Evolutionary conservation across 1,140 invertebrate genomes (phyloP).

Genomic region (Vanessa tameamea): DNA sequence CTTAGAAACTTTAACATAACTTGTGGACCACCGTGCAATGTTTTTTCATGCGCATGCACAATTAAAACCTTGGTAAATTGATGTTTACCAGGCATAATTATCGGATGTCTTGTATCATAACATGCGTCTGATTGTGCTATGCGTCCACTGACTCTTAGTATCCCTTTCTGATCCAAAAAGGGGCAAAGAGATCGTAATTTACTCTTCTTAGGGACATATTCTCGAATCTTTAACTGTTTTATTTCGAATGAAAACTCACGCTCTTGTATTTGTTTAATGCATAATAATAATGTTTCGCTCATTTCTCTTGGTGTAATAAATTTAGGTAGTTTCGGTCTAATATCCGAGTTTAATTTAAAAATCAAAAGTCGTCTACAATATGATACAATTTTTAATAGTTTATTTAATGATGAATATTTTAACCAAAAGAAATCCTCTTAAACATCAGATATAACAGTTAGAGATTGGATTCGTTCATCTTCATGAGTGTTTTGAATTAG

Average conservation of each 20-base stretch:
- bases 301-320: neutral
- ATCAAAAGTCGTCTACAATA: conserved; percentile 41
- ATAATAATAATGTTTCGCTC: neutral
- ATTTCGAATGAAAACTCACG: conserved; percentile 24
- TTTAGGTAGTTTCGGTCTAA: conserved; percentile 18
- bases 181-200: conserved; percentile 19
- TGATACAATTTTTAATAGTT: conserved; percentile 13
- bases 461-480: conserved; percentile 30
- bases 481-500: conserved; percentile 26
- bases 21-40: conserved; percentile 21
- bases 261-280: conserved; percentile 27
- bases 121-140: conserved; percentile 5
- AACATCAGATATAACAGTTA: neutral
- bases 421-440: conserved; percentile 28
- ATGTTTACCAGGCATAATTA: conserved; percentile 21
- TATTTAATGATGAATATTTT: conserved; percentile 40
- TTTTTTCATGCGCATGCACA: conserved; percentile 13
- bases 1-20: conserved; percentile 14
- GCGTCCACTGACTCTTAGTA: conserved; percentile 32
- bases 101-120: conserved; percentile 19
- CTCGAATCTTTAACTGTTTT: conserved; percentile 10
- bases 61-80: conserved; percentile 9
- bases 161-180: conserved; percentile 30
- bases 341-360: conserved; percentile 28
- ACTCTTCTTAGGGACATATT: conserved; percentile 20